Conservation (phyloP, 1,140 invertebrate genomes). For the Nautilus pompilius region DNA sequence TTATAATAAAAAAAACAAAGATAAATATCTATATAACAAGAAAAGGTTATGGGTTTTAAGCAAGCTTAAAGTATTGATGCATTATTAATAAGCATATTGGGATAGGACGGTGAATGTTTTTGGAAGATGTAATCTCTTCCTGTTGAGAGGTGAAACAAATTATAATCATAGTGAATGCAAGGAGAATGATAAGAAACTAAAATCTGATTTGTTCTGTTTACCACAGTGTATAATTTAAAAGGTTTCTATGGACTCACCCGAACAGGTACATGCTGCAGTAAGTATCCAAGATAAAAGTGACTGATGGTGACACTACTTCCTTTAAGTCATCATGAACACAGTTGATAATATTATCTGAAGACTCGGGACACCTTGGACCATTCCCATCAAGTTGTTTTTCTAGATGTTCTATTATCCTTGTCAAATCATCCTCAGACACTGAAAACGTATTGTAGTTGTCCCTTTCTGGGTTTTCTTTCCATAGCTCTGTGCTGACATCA, state of each 20-base stretch:
- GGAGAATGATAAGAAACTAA: too few species aligned
- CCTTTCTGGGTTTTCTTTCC: conserved; percentile 47
- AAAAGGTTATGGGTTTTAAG: too few species aligned
- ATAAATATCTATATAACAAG: too few species aligned
- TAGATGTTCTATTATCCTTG: conserved; percentile 39
- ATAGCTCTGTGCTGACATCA: conserved; percentile 27
- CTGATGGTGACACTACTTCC: conserved; percentile 26
- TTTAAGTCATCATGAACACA: conserved; percentile 14
- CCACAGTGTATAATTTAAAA: too few species aligned
- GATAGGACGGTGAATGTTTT: too few species aligned
- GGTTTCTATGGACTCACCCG: conserved; percentile 38
- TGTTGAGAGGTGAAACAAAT: too few species aligned
- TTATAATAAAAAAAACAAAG: too few species aligned
- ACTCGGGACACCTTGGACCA: conserved; percentile 3
- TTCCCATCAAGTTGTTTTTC: conserved; percentile 30
- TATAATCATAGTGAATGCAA: too few species aligned
- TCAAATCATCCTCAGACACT: conserved; percentile 46
- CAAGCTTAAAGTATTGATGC: too few species aligned
- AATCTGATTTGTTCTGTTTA: too few species aligned
- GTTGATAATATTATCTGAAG: conserved; percentile 20
- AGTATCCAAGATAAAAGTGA: conserved; percentile 47
- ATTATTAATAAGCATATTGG: too few species aligned
- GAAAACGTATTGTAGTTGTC: conserved; percentile 47
- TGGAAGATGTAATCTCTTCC: too few species aligned
- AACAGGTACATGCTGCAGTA: conserved; percentile 48